Evolutionary conservation across 2,888 invertebrate genomes (phyloP).

Genomic region (Euproctis similis): DNA sequence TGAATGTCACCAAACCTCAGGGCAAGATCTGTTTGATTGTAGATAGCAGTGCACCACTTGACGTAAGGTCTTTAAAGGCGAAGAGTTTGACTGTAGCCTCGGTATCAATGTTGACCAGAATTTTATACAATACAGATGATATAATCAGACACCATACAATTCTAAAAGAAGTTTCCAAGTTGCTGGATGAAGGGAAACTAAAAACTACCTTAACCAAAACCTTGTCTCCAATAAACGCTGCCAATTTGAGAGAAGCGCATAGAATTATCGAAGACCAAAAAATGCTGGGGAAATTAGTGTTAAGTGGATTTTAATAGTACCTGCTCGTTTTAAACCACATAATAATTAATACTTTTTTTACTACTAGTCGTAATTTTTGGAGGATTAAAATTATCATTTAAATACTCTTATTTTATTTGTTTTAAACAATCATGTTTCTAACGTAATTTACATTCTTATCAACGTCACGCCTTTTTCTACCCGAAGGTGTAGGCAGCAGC

Average conservation of each 20-base stretch:
- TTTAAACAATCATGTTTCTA: too few species aligned
- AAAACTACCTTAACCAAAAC: constrained; percentile 48
- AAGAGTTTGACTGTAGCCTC: constrained; percentile 57
- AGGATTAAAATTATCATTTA: too few species aligned
- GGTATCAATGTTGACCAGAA: constrained; percentile 55
- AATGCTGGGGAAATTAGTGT: constrained; percentile 55
- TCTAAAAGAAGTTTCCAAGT: constrained; percentile 38
- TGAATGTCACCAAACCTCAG: constrained; percentile 53
- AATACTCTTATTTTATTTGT: too few species aligned
- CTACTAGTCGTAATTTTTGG: too few species aligned
- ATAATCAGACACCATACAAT: constrained; percentile 49
- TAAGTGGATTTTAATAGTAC: constrained; percentile 12
- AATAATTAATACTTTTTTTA: too few species aligned
- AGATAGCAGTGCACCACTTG: constrained; percentile 50
- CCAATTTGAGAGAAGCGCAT: constrained; percentile 54
- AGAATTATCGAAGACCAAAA: constrained; percentile 48
- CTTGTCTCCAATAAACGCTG: constrained; percentile 56
- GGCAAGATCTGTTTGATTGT: constrained; percentile 61
- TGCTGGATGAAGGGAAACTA: constrained; percentile 47
- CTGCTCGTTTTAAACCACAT: too few species aligned
- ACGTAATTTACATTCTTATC: too few species aligned
- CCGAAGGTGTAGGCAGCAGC: too few species aligned
- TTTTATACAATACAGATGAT: constrained; percentile 57
- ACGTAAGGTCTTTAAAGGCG: constrained; percentile 47
- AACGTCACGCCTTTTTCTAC: too few species aligned